Evolutionary conservation across 2,113 vertebrate genomes (phyloP), one percentile per base, ranked within the genome.

Genomic region (Oryzias melastigma): DNA sequence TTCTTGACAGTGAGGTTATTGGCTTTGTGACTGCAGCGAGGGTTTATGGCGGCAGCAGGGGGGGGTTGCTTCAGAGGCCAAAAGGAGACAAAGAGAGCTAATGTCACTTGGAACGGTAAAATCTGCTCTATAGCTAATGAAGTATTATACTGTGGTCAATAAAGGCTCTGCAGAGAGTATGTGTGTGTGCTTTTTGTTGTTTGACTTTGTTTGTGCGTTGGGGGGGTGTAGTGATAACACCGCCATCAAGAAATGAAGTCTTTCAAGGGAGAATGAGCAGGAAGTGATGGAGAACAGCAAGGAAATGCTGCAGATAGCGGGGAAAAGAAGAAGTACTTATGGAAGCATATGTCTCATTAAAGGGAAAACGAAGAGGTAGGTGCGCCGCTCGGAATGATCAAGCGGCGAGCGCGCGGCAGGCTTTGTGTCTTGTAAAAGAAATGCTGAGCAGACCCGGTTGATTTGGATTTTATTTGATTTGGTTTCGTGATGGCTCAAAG

Each of bases 61-160:
- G 29, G 35, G 18, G 19, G 69, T 60, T 73, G 24, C 78, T 77
- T 73, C 58, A 73, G 68, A 67, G 75, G 65, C 75, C 62, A 68
- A 72, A 57, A 62, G 78, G 70, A 84, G 79, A 86, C 85, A 88
- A 85, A 85, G 73, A 73, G 73, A 81, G 73, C 68, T 76, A 78
- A 85, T 82, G 75, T 85, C 75, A 81, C 82, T 88, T 56, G 80
- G 55, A 84, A 72, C 58, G 76, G 72, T 86, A 71, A 81, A 88
- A 88, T 75, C 75, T 80, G 70, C 83, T 77, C 78, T 85, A 85
- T 78, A 82, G 85, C 81, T 87, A 86, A 86, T 89, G 84, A 85
- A 89, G 82, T 85, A 83, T 84, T 84, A 82, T 65, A 73, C 64
- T 73, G 77, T 73, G 73, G 80, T 85, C 81, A 85, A 71, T 86